A percentile compares a stretch with the other conserved stretches of the same genome.
Evolutionary conservation across 1,140 invertebrate genomes (phyloP).

Genomic region (Drosophila guanche): DNA sequence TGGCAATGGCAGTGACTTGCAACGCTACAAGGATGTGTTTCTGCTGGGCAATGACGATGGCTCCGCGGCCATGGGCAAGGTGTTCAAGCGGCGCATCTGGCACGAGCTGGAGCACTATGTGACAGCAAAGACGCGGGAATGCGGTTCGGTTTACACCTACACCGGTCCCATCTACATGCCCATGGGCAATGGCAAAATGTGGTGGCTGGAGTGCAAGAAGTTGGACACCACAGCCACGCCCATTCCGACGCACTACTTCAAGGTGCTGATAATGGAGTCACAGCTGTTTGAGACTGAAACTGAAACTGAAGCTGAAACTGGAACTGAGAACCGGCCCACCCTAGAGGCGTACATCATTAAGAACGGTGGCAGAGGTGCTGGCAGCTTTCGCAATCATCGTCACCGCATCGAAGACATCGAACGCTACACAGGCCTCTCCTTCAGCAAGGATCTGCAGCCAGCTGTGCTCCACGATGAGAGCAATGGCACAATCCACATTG

Average conservation of each 20-base stretch:
- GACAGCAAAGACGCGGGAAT: slow-evolving; percentile 17
- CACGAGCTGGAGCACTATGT: slow-evolving; percentile 35
- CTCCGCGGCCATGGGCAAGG: slow-evolving; percentile 24
- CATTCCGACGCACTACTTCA: slow-evolving; percentile 43
- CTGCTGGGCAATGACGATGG: slow-evolving; percentile 26
- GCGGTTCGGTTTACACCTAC: slow-evolving; percentile 40
- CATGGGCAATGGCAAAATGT: background rate
- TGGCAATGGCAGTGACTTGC: slow-evolving; percentile 21
- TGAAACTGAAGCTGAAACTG: background rate
- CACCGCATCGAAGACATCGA: slow-evolving; percentile 46
- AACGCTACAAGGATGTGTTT: slow-evolving; percentile 48
- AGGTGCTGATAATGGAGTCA: slow-evolving; percentile 41
- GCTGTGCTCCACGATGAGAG: slow-evolving; percentile 27
- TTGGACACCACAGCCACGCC: slow-evolving; percentile 35
- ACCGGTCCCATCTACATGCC: slow-evolving; percentile 49
- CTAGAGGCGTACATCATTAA: slow-evolving; percentile 54
- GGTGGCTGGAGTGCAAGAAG: slow-evolving; percentile 43
- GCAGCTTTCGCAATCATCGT: slow-evolving; percentile 15
- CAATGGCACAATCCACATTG: background rate
- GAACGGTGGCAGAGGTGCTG: slow-evolving; percentile 10
- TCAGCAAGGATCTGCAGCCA: slow-evolving; percentile 37
- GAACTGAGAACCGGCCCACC: slow-evolving; percentile 12
- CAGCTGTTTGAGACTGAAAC: too few species aligned
- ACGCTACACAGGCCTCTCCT: slow-evolving; percentile 36
- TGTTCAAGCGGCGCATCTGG: slow-evolving; percentile 36